Conservation (phyloP, 2,888 invertebrate genomes). For the Chrysomela aeneicollis region DNA sequence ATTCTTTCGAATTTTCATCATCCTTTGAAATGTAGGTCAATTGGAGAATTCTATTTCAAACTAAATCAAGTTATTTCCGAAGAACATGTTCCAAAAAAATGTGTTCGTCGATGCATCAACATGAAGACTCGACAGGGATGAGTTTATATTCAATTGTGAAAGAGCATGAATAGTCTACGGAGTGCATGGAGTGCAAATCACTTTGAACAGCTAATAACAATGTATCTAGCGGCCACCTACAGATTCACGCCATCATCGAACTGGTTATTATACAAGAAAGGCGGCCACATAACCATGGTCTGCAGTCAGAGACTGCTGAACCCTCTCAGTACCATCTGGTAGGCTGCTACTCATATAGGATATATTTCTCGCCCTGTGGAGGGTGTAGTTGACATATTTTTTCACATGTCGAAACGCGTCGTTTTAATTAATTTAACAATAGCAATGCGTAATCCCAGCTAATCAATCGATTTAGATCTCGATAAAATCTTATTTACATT, state of each 20-base stretch:
- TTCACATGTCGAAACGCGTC: too few relatives aligned
- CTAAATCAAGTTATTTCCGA: too few relatives aligned
- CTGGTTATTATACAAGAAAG: slow-evolving; percentile 50
- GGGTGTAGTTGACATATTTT: too few relatives aligned
- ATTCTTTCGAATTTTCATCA: too few relatives aligned
- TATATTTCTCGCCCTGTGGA: background rate
- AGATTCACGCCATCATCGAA: slow-evolving; percentile 52
- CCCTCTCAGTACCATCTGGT: slow-evolving; percentile 42
- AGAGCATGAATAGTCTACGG: slow-evolving; percentile 42
- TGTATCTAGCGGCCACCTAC: slow-evolving; percentile 56
- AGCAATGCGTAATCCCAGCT: too few relatives aligned
- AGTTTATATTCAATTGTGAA: slow-evolving; percentile 39
- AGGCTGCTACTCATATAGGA: slow-evolving; percentile 34
- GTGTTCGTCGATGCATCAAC: slow-evolving; percentile 18
- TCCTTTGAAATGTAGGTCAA: too few relatives aligned
- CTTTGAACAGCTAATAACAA: slow-evolving; percentile 52
- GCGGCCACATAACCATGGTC: slow-evolving; percentile 40
- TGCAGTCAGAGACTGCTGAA: slow-evolving; percentile 29
- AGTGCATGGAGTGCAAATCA: slow-evolving; percentile 50
- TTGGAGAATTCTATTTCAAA: too few relatives aligned
- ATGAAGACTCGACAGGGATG: slow-evolving; percentile 23
- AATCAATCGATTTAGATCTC: too few relatives aligned
- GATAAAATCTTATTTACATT: too few relatives aligned
- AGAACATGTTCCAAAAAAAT: too few relatives aligned
- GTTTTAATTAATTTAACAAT: too few relatives aligned